Conservation (phyloP, 2,888 invertebrate species). For the Leucophora obtusa region DNA sequence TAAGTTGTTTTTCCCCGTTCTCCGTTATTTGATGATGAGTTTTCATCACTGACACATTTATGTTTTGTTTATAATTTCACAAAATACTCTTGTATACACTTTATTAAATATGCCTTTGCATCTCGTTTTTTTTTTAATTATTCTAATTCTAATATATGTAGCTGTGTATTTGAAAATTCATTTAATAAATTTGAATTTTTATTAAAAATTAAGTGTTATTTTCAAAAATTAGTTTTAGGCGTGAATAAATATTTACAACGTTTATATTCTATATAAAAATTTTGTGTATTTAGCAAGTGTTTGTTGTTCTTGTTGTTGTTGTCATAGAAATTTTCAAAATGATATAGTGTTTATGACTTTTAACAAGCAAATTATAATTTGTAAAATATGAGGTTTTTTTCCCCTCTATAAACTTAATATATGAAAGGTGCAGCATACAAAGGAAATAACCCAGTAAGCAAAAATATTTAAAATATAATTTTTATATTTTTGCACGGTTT, state of each 20-base stretch:
- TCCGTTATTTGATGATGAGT: slow-evolving; percentile 67
- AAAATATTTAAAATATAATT: background rate
- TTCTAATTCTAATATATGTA: slow-evolving; percentile 18
- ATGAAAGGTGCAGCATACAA: background rate
- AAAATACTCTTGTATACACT: slow-evolving; percentile 29
- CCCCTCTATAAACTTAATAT: background rate
- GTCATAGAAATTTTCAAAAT: slow-evolving; percentile 34
- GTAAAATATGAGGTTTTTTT: slow-evolving; percentile 52
- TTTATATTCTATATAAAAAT: background rate
- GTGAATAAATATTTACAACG: slow-evolving; percentile 42
- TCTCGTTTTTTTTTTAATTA: background rate
- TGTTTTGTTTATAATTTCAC: slow-evolving; percentile 75
- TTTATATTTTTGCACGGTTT: no score
- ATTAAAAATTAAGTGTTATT: slow-evolving; percentile 51
- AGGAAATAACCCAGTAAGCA: background rate
- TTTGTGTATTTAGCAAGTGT: slow-evolving; percentile 33
- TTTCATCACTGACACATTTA: slow-evolving; percentile 75
- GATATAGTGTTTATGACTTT: slow-evolving; percentile 62
- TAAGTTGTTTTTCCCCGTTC: slow-evolving; percentile 57
- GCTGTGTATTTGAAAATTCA: slow-evolving; percentile 2
- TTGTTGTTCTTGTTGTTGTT: slow-evolving; percentile 28
- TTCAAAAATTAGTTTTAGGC: slow-evolving; percentile 52
- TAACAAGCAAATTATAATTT: slow-evolving; percentile 63
- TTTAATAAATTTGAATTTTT: slow-evolving; percentile 36
- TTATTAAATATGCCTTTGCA: slow-evolving; percentile 33